Evolutionary conservation across 1,140 invertebrate species (phyloP), one percentile per base, ranked within the genome.

Genomic region (Zaprionus davidi): DNA sequence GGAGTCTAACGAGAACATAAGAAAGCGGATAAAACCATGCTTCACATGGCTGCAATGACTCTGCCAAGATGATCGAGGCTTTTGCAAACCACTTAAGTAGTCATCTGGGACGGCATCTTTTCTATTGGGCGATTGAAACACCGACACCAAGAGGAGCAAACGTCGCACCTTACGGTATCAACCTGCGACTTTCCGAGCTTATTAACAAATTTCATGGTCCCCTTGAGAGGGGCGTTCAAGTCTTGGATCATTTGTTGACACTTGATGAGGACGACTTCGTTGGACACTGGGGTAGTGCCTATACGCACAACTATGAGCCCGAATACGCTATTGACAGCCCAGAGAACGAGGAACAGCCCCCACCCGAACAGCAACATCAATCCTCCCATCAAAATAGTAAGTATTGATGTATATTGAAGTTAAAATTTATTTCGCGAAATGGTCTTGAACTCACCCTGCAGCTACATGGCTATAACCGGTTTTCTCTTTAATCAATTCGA

Each of bases 201-300:
- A 93, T 94, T 5, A 93, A 91, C 62, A 94, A 93, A 82, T 91
- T 93, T 51, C 93, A 93, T 70, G 91, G 84, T 68, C 85, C 85
- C 77, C 82, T 91, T 57, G 91, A 92, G 67, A 79, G 91, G 49
- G 93, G 93, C 68, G 93, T 94, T 38, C 93, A 93, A 55, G 92
- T 94, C 65, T 72, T 94, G 77, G 94, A 94, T 69, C 93, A 94
- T 57, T 86, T 94, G 57, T 90, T 94, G 71, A 93, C 92, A 22
- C 91, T 93, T 73, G 93, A 93, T 46, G 93, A 93, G 63, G 93
- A 93, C 56, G 91, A 92, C 49, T 92, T 93, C 57, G 85, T 77
- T 65, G 90, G 92, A 41, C 90, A 91, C 60, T 92, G 91, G 91
- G 91, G 91, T 75, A 92, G 83, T 71, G 91, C 88, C 34, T 92